Evolutionary conservation across 2,888 invertebrate genomes (phyloP).

Genomic region (Drosophila buzzatii): DNA sequence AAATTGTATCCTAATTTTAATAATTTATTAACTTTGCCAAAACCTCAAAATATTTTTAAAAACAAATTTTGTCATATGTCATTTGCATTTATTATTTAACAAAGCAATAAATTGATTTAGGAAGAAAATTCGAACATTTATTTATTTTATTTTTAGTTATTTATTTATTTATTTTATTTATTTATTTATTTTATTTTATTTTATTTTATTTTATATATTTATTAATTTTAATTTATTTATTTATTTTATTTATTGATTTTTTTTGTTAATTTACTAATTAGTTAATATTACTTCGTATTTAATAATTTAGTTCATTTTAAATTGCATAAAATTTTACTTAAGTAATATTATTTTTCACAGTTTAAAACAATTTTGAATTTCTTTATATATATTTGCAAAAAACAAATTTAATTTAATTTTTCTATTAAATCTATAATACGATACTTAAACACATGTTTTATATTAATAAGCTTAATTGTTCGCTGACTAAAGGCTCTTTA

Average conservation of each 20-base stretch:
- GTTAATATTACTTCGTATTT: too few species aligned
- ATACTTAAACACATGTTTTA: not conserved
- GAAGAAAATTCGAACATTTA: not conserved
- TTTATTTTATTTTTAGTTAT: not conserved
- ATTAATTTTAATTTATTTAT: not conserved
- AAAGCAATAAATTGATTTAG: not conserved
- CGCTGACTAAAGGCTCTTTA: not conserved
- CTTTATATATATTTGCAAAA: not conserved
- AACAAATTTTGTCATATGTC: not conserved
- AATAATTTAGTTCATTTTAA: too few species aligned
- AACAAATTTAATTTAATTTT: too few species aligned
- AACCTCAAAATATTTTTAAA: not conserved
- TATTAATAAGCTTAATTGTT: not conserved
- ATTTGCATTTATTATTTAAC: not conserved
- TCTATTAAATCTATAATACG: too few species aligned
- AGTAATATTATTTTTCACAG: too few species aligned
- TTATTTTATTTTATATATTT: not conserved
- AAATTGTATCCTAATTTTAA: not conserved
- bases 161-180: too few species aligned
- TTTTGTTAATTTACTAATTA: too few species aligned
- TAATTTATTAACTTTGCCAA: not conserved
- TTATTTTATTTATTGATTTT: not conserved
- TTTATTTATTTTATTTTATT: not conserved
- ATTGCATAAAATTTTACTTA: too few species aligned
- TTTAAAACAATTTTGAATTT: too few species aligned